Evolutionary conservation across 1,140 invertebrate genomes (phyloP).

Genomic region (Bombus sylvicola): DNA sequence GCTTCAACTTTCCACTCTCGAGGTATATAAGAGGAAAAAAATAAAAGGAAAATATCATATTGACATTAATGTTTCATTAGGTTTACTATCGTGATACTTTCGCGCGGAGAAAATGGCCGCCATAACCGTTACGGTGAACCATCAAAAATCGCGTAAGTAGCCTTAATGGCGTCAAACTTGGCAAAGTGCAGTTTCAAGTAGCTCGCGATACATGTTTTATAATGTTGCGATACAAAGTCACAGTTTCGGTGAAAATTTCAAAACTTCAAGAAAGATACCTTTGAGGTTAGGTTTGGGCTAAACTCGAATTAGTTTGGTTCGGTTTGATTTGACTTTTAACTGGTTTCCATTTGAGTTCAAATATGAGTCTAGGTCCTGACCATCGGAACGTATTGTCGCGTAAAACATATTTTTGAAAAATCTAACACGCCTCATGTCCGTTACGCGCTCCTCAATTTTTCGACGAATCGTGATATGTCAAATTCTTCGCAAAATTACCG

Average conservation of each 20-base stretch:
- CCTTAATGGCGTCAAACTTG: neutral
- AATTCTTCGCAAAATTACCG: no score
- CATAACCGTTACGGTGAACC: neutral
- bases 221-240: neutral
- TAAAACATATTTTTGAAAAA: no score
- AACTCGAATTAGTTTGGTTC: no score
- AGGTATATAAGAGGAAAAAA: neutral
- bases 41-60: neutral
- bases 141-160: neutral
- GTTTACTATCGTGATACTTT: neutral
- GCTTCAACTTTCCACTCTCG: neutral
- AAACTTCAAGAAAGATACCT: neutral
- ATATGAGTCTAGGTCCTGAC: no score
- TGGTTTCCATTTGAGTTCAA: no score
- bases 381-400: no score
- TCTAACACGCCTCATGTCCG: no score
- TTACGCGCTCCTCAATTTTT: no score
- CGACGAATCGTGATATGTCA: neutral
- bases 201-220: neutral
- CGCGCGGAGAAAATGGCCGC: neutral
- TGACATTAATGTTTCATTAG: neutral
- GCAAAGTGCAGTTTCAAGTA: neutral
- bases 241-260: neutral
- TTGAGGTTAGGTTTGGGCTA: rapidly evolving
- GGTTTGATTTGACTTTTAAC: no score